Conservation (phyloP, 2,888 invertebrate genomes). For the Taphrorychus bicolor region DNA sequence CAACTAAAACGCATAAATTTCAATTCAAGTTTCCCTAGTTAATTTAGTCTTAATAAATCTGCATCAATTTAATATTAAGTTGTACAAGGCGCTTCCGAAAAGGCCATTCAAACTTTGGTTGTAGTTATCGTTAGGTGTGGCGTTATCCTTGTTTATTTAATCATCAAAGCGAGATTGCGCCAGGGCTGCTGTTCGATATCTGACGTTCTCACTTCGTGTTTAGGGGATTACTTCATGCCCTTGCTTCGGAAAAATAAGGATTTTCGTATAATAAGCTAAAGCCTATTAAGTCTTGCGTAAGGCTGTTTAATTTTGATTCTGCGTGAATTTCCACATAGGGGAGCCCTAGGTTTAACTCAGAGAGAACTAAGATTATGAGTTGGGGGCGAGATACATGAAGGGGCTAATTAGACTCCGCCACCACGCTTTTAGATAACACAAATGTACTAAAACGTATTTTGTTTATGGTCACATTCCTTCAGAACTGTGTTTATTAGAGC, state of each 20-base stretch:
- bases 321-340: neutral
- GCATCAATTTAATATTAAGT: conserved; percentile 14
- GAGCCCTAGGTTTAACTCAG: too few relatives aligned
- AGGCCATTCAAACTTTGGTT: conserved; percentile 8
- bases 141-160: conserved; percentile 12
- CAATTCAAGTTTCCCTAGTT: conserved; percentile 15
- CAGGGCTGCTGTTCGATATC: conserved; percentile 8
- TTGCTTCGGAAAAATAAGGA: conserved; percentile 2
- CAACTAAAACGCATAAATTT: conserved; percentile 11
- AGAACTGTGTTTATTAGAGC: too few relatives aligned
- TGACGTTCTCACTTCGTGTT: conserved; percentile 6
- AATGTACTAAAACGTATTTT: too few relatives aligned
- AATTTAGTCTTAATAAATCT: conserved; percentile 21
- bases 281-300: neutral
- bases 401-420: too few relatives aligned
- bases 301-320: neutral
- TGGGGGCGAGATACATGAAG: too few relatives aligned
- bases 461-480: too few relatives aligned
- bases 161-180: conserved; percentile 5
- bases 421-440: too few relatives aligned
- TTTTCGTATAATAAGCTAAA: neutral
- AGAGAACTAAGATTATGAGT: too few relatives aligned
- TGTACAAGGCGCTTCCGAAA: conserved; percentile 10
- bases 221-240: neutral
- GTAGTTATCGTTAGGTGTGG: neutral